These are phyloP conservation scores for Bombylius major DNA, from an alignment of 2,888 invertebrate genomes.

Conservation along the genomic window DNA sequence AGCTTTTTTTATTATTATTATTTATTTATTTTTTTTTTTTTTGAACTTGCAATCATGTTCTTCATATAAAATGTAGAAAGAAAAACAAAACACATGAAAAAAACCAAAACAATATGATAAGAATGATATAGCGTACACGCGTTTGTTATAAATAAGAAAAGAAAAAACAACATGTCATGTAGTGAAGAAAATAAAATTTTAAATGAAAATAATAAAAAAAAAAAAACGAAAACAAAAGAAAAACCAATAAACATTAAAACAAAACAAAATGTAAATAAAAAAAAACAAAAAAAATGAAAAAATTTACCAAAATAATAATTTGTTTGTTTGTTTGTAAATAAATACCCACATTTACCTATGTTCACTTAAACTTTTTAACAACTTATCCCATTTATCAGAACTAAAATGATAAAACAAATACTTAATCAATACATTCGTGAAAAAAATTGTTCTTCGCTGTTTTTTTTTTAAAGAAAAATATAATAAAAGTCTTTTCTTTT, in stretches of 20 bases:
- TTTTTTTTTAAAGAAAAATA: too few species aligned
- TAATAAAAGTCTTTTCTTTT: too few species aligned
- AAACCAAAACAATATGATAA: too few species aligned
- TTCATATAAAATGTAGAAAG: too few species aligned
- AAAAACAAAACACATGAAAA: too few species aligned
- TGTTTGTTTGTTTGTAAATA: background rate
- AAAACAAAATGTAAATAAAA: background rate
- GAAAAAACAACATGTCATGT: too few species aligned
- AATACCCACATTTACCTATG: constrained; percentile 32
- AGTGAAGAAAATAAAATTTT: background rate
- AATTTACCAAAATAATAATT: background rate
- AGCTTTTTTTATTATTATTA: too few species aligned
- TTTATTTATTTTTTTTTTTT: too few species aligned
- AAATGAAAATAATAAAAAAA: background rate
- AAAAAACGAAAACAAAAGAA: background rate
- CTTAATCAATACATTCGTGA: constrained; percentile 14
- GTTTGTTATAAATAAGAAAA: too few species aligned
- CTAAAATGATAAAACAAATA: constrained; percentile 30
- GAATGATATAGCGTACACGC: too few species aligned
- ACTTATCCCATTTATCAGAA: constrained; percentile 40
- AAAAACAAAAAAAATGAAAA: background rate
- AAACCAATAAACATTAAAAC: background rate
- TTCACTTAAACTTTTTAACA: constrained; percentile 39
- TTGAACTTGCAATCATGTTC: too few species aligned
- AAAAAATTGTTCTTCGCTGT: background rate